Evolutionary conservation across 2,797 vertebrate genomes (phyloP).

Genomic region (Crypturellus tataupa): DNA sequence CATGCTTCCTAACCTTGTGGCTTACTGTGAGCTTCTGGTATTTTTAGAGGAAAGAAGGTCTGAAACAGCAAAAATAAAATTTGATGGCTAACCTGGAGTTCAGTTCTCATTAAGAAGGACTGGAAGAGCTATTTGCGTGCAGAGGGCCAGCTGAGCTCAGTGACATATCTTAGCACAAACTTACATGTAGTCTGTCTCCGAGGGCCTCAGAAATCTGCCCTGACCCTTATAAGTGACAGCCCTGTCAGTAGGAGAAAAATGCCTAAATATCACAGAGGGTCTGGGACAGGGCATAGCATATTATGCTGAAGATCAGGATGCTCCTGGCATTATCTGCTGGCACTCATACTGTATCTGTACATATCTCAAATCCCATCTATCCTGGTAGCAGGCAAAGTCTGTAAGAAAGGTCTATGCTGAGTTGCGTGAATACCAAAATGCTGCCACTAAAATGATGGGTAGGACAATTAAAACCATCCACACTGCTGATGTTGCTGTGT

Average conservation of each 20-base stretch:
- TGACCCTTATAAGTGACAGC: not conserved
- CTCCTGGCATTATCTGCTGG: not conserved
- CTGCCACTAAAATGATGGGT: not conserved
- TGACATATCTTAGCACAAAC: rapidly evolving
- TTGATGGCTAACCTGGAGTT: not conserved
- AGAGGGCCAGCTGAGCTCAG: not conserved
- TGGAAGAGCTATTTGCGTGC: not conserved
- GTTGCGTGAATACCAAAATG: not conserved
- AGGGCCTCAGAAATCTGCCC: not conserved
- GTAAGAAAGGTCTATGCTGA: not conserved
- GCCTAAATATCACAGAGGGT: not conserved
- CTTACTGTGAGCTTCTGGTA: not conserved
- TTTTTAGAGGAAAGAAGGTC: not conserved
- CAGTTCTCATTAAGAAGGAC: not conserved
- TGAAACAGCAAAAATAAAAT: not conserved
- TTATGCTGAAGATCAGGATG: not conserved
- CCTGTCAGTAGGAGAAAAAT: not conserved
- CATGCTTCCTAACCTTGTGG: not conserved
- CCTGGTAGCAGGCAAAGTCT: not conserved
- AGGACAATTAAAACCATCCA: not conserved
- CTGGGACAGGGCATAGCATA: not conserved
- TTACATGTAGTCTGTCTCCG: not conserved
- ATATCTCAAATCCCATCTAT: not conserved
- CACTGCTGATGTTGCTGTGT: not conserved
- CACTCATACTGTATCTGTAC: not conserved